phyloP scores from a whole-genome alignment of 2,113 vertebrate species.

The Nyctereutes procyonoides region DNA sequence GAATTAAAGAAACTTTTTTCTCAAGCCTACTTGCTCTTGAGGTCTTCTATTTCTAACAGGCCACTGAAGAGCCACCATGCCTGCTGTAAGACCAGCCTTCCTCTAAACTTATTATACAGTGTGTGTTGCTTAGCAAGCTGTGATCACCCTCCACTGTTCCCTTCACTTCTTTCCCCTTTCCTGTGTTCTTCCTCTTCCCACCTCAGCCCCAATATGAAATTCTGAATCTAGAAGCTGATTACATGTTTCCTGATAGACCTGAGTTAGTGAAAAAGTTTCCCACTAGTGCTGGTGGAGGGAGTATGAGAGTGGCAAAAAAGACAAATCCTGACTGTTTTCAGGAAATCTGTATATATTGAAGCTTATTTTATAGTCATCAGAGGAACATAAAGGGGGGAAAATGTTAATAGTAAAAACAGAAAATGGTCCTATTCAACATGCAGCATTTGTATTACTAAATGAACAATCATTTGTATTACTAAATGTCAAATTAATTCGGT shows the following conservation, averaged over 20 bases:
- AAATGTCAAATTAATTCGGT: constrained; percentile 16
- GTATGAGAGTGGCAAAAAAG: neutral
- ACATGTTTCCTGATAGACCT: neutral
- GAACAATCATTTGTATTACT: neutral
- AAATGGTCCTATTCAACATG: neutral
- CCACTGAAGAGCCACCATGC: neutral
- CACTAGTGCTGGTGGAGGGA: neutral
- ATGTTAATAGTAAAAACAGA: neutral
- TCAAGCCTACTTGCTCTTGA: neutral
- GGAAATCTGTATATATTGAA: neutral
- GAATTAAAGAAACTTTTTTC: constrained; percentile 6
- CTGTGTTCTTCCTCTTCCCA: neutral
- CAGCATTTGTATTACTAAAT: constrained; percentile 20
- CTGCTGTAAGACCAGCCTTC: neutral
- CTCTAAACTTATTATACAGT: neutral
- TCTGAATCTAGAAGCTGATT: neutral
- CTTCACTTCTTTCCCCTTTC: neutral
- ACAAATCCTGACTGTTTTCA: neutral
- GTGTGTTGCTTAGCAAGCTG: neutral
- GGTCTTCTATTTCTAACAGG: neutral
- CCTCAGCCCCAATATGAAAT: neutral
- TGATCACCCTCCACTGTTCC: neutral
- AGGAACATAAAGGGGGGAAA: neutral
- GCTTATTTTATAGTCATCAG: constrained; percentile 9
- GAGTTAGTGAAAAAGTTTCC: neutral